Evolutionary conservation across 2,113 vertebrate species (phyloP), one percentile per base, ranked within the genome.

Genomic region (Indicator indicator): DNA sequence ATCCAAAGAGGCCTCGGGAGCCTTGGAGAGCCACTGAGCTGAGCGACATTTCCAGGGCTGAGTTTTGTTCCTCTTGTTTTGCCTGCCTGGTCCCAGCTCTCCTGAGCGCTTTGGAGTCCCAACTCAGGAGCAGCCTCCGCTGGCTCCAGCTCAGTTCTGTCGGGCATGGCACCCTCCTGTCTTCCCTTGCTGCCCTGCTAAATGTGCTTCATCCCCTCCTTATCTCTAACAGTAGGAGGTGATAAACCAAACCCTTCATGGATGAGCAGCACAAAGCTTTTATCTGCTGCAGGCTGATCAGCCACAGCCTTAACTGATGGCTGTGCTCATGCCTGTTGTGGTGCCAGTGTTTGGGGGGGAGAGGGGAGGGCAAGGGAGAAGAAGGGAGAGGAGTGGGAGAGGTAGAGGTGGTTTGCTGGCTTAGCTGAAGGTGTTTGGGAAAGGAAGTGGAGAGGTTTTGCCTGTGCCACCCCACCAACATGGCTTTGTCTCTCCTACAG

Each of bases 121-220:
- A 16, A 1, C 14, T 36, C 0, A 1, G 48, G 54, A 12, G 13
- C 28, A 3, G 0, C 6, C 3, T 73, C 18, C 18, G 2, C 5
- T 5, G 12, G 16, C 6, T 84, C 6, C 58, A 42, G n/a, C n/a
- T 9, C 1, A 5, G 38, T 2, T 55, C 23, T 7, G 0, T 33
- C 5, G 6, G 60, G 20, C 5, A 9, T 9, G 6, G 8, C 33
- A 2, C 26, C 23, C 38, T 50, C 32, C 56, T 62, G 36, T n/a
- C 7, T 28, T 9, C 11, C 33, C 32, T 32, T 32, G 46, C n/a
- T 69, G 1, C 9, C 8, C 20, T 42, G 62, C 46, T 54, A 8
- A 72, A 19, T 17, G 8, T n/a, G 71, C 27, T n/a, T 40, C 38
- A 7, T 28, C 63, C 33, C 56, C 10, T 23, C 4, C 6, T 42